These are phyloP conservation scores for Pseudochirops cupreus DNA, from an alignment of 2,797 vertebrate species.

Conservation along the genomic window DNA sequence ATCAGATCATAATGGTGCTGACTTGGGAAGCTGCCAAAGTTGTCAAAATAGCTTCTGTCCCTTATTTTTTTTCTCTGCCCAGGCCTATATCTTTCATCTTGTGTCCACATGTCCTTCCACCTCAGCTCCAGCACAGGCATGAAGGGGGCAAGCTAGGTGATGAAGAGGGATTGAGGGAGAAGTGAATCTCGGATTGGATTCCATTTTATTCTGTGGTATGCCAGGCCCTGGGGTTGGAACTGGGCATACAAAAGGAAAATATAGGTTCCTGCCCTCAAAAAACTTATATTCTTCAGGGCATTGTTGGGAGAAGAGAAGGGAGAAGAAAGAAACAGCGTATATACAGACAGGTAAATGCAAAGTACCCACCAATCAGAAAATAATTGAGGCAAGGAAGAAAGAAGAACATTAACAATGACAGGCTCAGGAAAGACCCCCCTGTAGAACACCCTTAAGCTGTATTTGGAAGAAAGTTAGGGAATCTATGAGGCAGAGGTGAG, in stretches of 20 bases:
- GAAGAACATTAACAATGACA: slow-evolving; percentile 6
- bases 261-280: neutral
- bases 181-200: neutral
- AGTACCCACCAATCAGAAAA: neutral
- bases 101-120: neutral
- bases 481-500: neutral
- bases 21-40: slow-evolving; percentile 40
- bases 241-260: neutral
- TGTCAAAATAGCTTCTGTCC: slow-evolving; percentile 12
- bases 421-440: neutral
- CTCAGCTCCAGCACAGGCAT: slow-evolving; percentile 12
- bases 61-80: slow-evolving; percentile 20
- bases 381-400: neutral
- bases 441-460: neutral
- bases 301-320: neutral
- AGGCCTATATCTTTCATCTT: slow-evolving; percentile 30
- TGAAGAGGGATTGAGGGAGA: neutral
- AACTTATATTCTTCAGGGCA: neutral
- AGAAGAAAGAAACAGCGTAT: neutral
- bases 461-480: neutral
- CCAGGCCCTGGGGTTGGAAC: neutral
- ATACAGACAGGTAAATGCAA: slow-evolving; percentile 6
- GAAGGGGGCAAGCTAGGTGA: slow-evolving; percentile 23
- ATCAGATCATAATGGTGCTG: slow-evolving; percentile 48
- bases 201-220: neutral